Conservation (phyloP, 1,140 invertebrate genomes). For the Drosophila tsacasi region DNA sequence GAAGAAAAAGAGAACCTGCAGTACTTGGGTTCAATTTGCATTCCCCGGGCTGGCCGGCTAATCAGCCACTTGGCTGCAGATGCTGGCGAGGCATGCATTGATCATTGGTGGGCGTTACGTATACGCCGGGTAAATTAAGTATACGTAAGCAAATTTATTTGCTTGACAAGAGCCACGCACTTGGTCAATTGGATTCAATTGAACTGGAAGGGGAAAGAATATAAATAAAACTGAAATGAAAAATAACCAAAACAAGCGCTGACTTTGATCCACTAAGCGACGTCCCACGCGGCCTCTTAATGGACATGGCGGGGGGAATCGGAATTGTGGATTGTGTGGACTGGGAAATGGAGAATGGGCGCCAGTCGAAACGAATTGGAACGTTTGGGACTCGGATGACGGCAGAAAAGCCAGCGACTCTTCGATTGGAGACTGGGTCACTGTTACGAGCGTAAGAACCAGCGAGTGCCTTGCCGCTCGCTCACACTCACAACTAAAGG, state of each 20-base stretch:
- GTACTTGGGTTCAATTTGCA: conserved; percentile 38
- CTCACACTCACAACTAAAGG: conserved; percentile 24
- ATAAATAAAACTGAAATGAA: conserved; percentile 21
- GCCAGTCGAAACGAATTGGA: conserved; percentile 62
- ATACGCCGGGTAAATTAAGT: conserved; percentile 64
- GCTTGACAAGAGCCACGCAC: conserved; percentile 76
- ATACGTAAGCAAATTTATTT: conserved; percentile 82
- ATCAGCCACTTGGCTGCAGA: conserved; percentile 9
- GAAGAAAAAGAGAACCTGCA: not conserved
- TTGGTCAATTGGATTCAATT: conserved; percentile 78
- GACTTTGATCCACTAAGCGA: conserved; percentile 57
- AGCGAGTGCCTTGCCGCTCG: conserved; percentile 31
- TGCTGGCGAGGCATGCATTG: not conserved
- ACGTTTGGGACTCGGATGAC: conserved; percentile 50
- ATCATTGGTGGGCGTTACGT: conserved; percentile 56
- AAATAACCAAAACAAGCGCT: conserved; percentile 29
- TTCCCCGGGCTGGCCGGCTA: conserved; percentile 10
- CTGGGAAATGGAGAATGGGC: conserved; percentile 32
- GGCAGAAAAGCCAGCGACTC: conserved; percentile 27
- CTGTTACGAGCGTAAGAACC: conserved; percentile 76
- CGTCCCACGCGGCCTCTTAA: conserved; percentile 5
- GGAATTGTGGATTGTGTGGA: conserved; percentile 1
- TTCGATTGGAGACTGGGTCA: conserved; percentile 68
- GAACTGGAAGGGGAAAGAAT: conserved; percentile 49
- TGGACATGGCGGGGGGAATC: conserved; percentile 11